phyloP scores from a whole-genome alignment of 2,113 vertebrate genomes.

The Plestiodon gilberti region DNA sequence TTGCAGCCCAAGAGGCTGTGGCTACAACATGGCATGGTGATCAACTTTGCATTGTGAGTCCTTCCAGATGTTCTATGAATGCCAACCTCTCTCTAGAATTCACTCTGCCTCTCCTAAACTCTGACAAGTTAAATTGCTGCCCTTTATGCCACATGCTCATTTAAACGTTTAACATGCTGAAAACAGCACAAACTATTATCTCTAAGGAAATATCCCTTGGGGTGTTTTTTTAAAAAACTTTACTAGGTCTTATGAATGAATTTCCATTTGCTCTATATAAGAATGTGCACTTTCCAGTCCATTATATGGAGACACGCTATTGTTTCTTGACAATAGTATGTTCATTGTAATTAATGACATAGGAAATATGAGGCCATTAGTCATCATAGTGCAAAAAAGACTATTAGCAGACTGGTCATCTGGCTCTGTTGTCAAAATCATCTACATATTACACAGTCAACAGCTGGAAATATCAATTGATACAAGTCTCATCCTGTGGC shows the following conservation, averaged over 20 bases:
- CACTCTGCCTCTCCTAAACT: neutral
- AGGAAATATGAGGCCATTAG: neutral
- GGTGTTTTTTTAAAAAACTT: neutral
- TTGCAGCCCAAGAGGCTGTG: neutral
- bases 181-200: neutral
- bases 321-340: neutral
- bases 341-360: neutral
- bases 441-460: too few species aligned
- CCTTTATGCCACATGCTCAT: neutral
- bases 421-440: neutral
- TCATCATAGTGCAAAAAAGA: neutral
- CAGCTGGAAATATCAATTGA: too few species aligned
- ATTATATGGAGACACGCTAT: neutral
- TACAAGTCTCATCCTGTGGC: too few species aligned
- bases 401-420: neutral
- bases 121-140: constrained; percentile 6
- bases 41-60: neutral
- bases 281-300: constrained; percentile 2
- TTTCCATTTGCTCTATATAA: neutral
- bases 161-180: neutral
- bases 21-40: neutral
- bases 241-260: neutral
- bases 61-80: neutral
- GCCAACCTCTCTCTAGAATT: neutral
- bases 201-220: neutral